Evolutionary conservation across 2,113 vertebrate genomes (phyloP), one percentile per base, ranked within the genome.

Genomic region (Raja brachyura): DNA sequence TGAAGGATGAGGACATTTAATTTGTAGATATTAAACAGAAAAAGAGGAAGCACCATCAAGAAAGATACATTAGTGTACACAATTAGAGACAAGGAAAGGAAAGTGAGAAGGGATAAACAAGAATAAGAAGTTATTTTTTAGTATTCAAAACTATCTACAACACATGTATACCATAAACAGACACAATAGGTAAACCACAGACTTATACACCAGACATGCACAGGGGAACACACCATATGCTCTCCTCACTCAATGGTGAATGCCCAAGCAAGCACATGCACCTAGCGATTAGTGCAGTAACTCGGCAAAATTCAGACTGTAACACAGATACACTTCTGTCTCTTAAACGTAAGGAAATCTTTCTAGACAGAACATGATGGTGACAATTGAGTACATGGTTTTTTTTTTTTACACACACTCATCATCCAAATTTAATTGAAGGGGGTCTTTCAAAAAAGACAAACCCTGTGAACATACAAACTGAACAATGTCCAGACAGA

Each of bases 111-210:
- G 88, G 66, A 70, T 48, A 73, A 90, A 90, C 18, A 90, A 90
- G 66, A 90, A 90, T 0, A 70, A 68, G 25, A 90, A 48, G 86
- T 90, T 90, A 90, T 70, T 73, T 90, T 48, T 90, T 48, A 90
- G 63, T 25, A 48, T 48, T 22, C 63, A 88, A 39, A 4, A 33
- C 31, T 33, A 31, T 39, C 31, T 39, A 70, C 18, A 18, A 4
- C 18, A 68, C 28, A 10, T 33, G 14, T n/a, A n/a, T 31, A 33
- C 14, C 16, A 20, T 39, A 48, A 73, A 48, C 18, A 61, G 66
- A 20, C 88, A 90, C 88, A 90, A 90, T 14, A 86, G 25, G 31
- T 70, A 90, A 4, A 90, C 33, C 0, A n/a, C 18, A 4, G 88
- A 68, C 16, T 39, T 13, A 68, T n/a, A 90, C 66, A 70, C 31